Evolutionary conservation across 1,140 invertebrate species (phyloP).

Genomic region (Hylaeus anthracinus): DNA sequence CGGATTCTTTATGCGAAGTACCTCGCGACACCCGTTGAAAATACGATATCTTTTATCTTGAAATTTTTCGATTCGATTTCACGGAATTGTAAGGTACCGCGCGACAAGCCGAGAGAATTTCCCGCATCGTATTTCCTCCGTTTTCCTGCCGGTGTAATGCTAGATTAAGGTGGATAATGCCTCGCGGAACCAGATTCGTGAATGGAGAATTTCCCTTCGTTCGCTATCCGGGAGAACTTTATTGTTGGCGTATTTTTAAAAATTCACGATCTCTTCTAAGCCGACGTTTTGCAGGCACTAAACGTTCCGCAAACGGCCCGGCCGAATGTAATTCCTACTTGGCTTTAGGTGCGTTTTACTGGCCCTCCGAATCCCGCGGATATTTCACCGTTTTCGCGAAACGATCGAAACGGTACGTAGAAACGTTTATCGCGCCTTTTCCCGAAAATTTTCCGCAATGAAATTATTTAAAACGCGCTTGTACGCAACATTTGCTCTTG

Average conservation of each 20-base stretch:
- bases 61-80: constrained; percentile 25
- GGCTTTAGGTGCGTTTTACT: constrained; percentile 39
- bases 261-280: constrained; percentile 57
- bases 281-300: constrained; percentile 59
- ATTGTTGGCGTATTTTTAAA: constrained; percentile 62
- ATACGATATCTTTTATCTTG: background rate
- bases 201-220: constrained; percentile 25
- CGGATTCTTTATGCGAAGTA: too few species aligned
- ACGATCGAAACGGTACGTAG: constrained; percentile 48
- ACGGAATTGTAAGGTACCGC: constrained; percentile 15
- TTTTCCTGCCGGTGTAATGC: constrained; percentile 5
- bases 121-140: background rate
- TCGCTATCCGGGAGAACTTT: constrained; percentile 37
- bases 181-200: constrained; percentile 27
- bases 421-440: constrained; percentile 52
- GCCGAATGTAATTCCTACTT: constrained; percentile 48
- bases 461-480: constrained; percentile 14
- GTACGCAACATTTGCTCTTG: constrained; percentile 34
- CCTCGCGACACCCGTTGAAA: background rate
- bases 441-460: too few species aligned
- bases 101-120: constrained; percentile 22
- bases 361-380: constrained; percentile 47
- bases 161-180: constrained; percentile 35
- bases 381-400: constrained; percentile 62
- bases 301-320: constrained; percentile 56